Base-by-base conservation (phyloP, 1,140 invertebrate genomes). In the Pogonus chalceus region DNA sequence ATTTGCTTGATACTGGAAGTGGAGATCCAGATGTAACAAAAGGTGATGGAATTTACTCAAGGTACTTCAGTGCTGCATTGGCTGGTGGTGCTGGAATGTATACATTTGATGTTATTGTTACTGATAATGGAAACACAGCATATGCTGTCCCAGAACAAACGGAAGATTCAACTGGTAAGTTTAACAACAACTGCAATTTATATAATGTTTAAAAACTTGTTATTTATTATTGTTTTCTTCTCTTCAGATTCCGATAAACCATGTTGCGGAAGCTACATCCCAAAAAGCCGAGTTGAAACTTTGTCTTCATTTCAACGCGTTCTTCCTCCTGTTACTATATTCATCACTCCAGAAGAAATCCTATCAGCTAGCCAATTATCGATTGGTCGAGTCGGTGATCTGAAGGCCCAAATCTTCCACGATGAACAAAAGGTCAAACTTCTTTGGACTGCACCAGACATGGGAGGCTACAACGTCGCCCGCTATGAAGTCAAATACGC, bases 41-140 rank as follows among this genome's bases (percentile, higher is more conserved):
- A 67, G 75, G 76, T 7, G 83, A 85, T 65, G 82, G 83, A 14
- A 70, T 84, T 14, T 85, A 84, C 63, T 78, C 79, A 0, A 68
- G 78, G 49, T 83, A 81, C 58, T 80, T 81, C 56, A 78, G 74
- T 20, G 65, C 75, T n/a, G 66, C 65, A 22, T 14, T 31, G 26
- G 63, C 69, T 50, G 67, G 68, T 31, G 68, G 69, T 21, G 58
- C 65, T 20, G 79, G 79, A 1, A 63, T 65, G 1, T 79, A 80
- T 57, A 75, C 68, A n/a, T 75, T 76, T 56, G 70, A 74, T 55
- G 68, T 72, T 0, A 65, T 66, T 0, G 67, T 74, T 20, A 69
- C 61, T 35, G 74, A 76, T 54, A 76, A 76, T 63, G 69, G 71
- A 20, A 76, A 74, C 56, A 75, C 71, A 9, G 74, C 75, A 3